Percentiles rank a stretch among this genome's conserved stretches.
phyloP scores from a whole-genome alignment of 92 coral and sea anemone species.

The Galaxea fascicularis region DNA sequence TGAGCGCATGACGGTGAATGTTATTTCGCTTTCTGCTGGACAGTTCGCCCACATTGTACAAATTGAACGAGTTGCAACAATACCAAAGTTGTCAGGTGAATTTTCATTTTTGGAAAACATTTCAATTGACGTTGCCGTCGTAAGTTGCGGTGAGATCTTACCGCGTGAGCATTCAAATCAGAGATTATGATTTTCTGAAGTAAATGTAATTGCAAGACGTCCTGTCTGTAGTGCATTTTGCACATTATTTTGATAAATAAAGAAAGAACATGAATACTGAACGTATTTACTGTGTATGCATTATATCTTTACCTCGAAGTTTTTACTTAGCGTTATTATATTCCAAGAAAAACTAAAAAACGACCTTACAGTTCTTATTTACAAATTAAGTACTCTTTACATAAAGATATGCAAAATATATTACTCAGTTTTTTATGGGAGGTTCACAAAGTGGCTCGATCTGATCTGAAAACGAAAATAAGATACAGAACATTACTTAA shows the following conservation, averaged over 20 bases:
- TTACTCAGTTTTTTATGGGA: background rate
- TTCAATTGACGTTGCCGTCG: too few relatives aligned
- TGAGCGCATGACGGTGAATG: too few relatives aligned
- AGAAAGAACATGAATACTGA: background rate
- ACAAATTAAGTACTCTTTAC: background rate
- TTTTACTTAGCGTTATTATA: background rate
- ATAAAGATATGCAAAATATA: background rate
- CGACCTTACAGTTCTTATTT: background rate
- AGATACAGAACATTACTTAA: background rate
- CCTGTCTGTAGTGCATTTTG: background rate
- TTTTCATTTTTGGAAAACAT: too few relatives aligned
- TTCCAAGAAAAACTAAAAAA: background rate
- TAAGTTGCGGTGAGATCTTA: too few relatives aligned
- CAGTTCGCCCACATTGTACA: too few relatives aligned
- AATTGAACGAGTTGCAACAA: too few relatives aligned
- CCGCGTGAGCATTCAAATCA: background rate
- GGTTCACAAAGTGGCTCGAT: background rate
- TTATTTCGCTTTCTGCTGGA: too few relatives aligned
- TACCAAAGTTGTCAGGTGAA: too few relatives aligned
- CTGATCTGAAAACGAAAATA: background rate
- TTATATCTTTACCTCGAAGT: background rate
- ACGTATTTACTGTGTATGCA: background rate
- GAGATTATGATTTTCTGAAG: background rate
- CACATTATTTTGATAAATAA: slow-evolving; percentile 20
- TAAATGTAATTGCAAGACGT: background rate